These are phyloP conservation scores for Cynocephalus volans DNA, from an alignment of 2,113 vertebrate genomes.

Conservation along the genomic window DNA sequence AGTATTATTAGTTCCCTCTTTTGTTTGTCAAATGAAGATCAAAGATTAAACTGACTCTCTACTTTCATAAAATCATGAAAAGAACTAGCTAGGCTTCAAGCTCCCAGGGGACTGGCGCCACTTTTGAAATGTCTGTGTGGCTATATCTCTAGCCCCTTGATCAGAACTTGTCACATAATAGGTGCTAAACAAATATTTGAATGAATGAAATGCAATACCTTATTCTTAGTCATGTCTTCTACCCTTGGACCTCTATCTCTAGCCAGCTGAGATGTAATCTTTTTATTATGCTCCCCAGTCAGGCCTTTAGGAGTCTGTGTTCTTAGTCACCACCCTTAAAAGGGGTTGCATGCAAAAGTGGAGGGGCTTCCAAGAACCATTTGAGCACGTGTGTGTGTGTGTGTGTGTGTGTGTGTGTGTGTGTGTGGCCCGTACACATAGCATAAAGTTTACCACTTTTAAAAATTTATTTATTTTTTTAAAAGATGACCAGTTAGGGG, in stretches of 20 bases:
- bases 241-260: not conserved
- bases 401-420: constrained; percentile 30
- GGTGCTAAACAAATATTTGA: not conserved
- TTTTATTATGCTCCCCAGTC: not conserved
- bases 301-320: not conserved
- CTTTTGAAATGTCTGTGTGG: not conserved
- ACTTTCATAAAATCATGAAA: not conserved
- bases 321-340: not conserved
- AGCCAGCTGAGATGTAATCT: not conserved
- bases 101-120: not conserved
- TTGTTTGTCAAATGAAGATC: not conserved
- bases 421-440: too few relatives aligned
- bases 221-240: not conserved
- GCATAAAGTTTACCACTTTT: too few relatives aligned
- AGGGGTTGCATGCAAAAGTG: not conserved
- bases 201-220: not conserved
- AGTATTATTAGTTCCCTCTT: not conserved
- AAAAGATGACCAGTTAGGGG: too few relatives aligned
- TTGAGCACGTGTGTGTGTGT: not conserved
- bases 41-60: not conserved
- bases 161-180: not conserved
- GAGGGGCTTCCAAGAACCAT: not conserved
- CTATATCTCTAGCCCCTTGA: not conserved
- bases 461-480: too few relatives aligned
- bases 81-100: not conserved